Conservation (phyloP, 1,140 invertebrate species). For the Watersipora subatra region DNA sequence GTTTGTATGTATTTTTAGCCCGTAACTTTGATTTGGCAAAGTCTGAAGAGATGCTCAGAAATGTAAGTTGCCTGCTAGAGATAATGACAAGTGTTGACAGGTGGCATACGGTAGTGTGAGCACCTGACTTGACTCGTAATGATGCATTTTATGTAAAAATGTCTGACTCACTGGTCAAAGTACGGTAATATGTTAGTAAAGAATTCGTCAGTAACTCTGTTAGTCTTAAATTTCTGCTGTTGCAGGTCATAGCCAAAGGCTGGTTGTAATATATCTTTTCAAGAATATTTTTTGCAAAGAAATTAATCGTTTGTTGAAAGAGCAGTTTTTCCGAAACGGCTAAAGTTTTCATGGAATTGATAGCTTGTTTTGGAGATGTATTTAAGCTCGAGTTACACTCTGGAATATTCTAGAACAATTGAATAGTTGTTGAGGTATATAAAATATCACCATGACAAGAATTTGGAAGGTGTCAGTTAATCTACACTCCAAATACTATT, state of each 20-base stretch:
- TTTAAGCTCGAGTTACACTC: neutral
- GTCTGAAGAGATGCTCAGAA: slow-evolving; percentile 70
- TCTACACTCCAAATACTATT: neutral
- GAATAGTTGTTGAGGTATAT: neutral
- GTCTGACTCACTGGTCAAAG: neutral
- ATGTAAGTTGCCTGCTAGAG: slow-evolving; percentile 46
- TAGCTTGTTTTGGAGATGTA: too few relatives aligned
- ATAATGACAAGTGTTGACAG: neutral
- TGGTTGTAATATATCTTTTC: too few relatives aligned
- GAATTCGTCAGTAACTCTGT: too few relatives aligned
- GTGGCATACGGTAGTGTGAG: neutral
- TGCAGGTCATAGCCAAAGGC: too few relatives aligned
- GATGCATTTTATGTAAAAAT: neutral
- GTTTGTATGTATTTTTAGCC: slow-evolving; percentile 49
- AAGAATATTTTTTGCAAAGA: too few relatives aligned
- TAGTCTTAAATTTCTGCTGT: too few relatives aligned
- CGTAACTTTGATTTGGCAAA: slow-evolving; percentile 63
- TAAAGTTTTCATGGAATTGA: too few relatives aligned
- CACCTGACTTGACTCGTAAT: neutral
- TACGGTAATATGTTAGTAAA: neutral
- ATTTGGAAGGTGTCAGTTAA: too few relatives aligned
- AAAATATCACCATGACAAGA: too few relatives aligned
- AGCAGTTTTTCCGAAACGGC: too few relatives aligned
- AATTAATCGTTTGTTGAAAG: too few relatives aligned
- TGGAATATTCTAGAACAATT: neutral